phyloP scores from a whole-genome alignment of 2,797 vertebrate species.

The Hemibagrus guttatus region DNA sequence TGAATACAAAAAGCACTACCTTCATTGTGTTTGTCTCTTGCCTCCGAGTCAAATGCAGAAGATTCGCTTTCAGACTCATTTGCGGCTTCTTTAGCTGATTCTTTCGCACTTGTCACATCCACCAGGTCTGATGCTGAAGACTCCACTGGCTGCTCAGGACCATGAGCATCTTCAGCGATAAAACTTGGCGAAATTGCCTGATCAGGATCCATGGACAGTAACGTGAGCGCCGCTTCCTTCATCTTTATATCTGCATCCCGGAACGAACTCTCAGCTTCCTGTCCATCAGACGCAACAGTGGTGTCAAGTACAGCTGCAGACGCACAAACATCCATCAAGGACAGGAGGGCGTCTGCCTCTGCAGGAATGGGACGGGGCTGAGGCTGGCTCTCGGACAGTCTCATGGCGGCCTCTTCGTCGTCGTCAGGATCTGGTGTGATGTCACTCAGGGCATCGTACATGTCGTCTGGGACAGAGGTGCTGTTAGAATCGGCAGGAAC shows the following conservation, averaged over 20 bases:
- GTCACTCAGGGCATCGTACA: constrained; percentile 72
- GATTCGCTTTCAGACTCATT: background rate
- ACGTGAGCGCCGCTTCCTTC: constrained; percentile 79
- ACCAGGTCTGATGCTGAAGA: constrained; percentile 11
- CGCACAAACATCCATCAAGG: constrained; percentile 73
- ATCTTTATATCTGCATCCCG: constrained; percentile 77
- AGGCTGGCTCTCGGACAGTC: constrained; percentile 49
- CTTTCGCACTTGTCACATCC: background rate
- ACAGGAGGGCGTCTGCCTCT: constrained; percentile 73
- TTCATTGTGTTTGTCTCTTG: background rate
- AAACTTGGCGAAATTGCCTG: constrained; percentile 60
- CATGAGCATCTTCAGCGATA: constrained; percentile 38
- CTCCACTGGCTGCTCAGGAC: constrained; percentile 42
- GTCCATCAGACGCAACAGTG: constrained; percentile 1
- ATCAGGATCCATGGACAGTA: constrained; percentile 81
- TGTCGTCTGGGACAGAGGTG: constrained; percentile 66
- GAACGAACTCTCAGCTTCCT: constrained; percentile 52
- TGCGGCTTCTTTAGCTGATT: background rate
- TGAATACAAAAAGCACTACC: constrained; percentile 4
- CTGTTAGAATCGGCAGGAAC: constrained; percentile 41
- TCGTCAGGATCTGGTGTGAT: constrained; percentile 73
- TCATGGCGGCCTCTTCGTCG: constrained; percentile 49
- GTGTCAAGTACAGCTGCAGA: constrained; percentile 61
- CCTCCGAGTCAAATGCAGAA: background rate
- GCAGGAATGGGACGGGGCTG: constrained; percentile 55